Percentiles rank a stretch among this genome's conserved stretches.
Conservation (phyloP, 2,888 invertebrate genomes). For the Phalera bucephala region DNA sequence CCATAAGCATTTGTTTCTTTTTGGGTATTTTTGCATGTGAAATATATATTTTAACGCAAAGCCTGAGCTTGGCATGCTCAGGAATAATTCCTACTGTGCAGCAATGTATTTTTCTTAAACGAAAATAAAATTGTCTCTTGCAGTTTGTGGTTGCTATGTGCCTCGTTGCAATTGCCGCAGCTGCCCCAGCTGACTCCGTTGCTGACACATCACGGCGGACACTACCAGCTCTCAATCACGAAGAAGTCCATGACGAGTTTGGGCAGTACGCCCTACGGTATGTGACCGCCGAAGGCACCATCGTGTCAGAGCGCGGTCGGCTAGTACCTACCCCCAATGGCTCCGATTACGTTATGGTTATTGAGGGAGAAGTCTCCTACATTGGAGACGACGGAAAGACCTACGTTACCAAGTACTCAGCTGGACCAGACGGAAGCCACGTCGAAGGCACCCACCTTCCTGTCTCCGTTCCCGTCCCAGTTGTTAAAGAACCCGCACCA, state of each 20-base stretch:
- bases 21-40: too few species aligned
- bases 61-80: too few species aligned
- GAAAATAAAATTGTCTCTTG: conserved; percentile 9
- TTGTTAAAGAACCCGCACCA: neutral
- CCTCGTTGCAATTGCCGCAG: conserved; percentile 33
- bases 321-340: conserved; percentile 46
- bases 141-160: conserved; percentile 40
- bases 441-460: conserved; percentile 48
- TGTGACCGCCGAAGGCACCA: conserved; percentile 55
- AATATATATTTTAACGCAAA: too few species aligned
- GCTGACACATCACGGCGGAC: conserved; percentile 28
- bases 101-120: too few species aligned
- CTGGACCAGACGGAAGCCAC: conserved; percentile 50
- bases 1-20: too few species aligned
- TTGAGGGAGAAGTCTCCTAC: conserved; percentile 55
- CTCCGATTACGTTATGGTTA: conserved; percentile 42
- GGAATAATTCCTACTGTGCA: too few species aligned
- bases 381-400: conserved; percentile 54
- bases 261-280: conserved; percentile 57
- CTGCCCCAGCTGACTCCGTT: conserved; percentile 30
- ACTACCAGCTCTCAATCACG: conserved; percentile 45
- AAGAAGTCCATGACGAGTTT: conserved; percentile 49
- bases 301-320: conserved; percentile 51
- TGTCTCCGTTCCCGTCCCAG: conserved; percentile 24
- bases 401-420: conserved; percentile 55